These are phyloP conservation scores for Phengaris alcon DNA, from an alignment of 2,888 invertebrate species.

Conservation along the genomic window DNA sequence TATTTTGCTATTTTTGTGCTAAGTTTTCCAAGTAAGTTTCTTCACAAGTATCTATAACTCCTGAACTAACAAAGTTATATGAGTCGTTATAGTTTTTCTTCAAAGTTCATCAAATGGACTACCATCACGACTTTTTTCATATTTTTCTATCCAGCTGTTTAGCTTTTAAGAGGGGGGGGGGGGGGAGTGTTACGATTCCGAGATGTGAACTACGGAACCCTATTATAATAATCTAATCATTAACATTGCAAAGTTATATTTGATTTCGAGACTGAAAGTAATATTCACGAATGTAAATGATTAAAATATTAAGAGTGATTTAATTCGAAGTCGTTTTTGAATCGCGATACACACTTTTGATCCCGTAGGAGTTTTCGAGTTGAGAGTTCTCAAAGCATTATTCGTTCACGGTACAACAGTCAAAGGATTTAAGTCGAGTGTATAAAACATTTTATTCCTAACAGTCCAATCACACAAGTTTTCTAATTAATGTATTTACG, in stretches of 20 bases:
- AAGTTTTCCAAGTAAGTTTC: no score
- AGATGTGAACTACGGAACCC: no score
- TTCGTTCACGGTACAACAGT: slow-evolving; percentile 30
- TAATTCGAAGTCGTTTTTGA: slow-evolving; percentile 2
- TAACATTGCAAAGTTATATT: neutral
- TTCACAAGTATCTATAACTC: no score
- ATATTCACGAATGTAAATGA: neutral
- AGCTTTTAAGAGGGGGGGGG: no score
- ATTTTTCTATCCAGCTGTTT: no score
- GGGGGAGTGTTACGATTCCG: no score
- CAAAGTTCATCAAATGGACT: no score
- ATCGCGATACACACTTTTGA: neutral
- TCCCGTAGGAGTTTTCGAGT: slow-evolving; percentile 19
- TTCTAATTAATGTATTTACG: slow-evolving; percentile 19
- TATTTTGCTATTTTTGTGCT: no score
- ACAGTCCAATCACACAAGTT: slow-evolving; percentile 13
- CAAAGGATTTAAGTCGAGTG: slow-evolving; percentile 25
- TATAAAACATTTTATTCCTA: slow-evolving; percentile 2
- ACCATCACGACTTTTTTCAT: no score
- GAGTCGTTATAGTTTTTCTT: no score
- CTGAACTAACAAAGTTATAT: no score
- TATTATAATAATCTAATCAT: neutral
- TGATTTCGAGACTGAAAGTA: neutral
- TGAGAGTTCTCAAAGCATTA: slow-evolving; percentile 28
- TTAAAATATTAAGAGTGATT: slow-evolving; percentile 7